phyloP scores from a whole-genome alignment of 2,113 vertebrate species.

The Glaucidium brasilianum region DNA sequence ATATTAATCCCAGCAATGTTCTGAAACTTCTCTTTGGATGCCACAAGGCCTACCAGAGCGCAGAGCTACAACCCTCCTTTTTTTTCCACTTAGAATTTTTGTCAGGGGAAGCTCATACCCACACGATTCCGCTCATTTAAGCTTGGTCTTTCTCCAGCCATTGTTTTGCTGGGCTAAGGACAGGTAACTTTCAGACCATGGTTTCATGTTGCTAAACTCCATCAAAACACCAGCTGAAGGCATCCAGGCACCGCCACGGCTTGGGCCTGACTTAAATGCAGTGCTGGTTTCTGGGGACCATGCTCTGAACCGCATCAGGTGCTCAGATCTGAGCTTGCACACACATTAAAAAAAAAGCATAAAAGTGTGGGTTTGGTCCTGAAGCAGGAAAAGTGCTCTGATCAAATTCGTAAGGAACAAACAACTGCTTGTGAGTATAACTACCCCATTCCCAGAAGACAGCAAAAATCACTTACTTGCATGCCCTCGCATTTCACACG shows the following conservation, averaged over 20 bases:
- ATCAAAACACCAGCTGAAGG: neutral
- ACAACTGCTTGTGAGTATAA: neutral
- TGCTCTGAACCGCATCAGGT: too few relatives aligned
- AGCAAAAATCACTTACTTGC: neutral
- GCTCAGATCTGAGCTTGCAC: too few relatives aligned
- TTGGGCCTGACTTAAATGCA: neutral
- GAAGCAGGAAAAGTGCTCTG: neutral
- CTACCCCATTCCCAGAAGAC: too few relatives aligned
- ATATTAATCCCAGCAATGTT: neutral
- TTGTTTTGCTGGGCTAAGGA: neutral
- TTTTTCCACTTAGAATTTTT: too few relatives aligned
- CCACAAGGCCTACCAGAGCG: neutral
- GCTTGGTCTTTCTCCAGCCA: neutral
- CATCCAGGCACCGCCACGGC: neutral
- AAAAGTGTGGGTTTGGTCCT: neutral
- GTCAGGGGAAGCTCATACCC: neutral
- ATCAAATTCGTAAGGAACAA: neutral
- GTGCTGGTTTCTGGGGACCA: neutral
- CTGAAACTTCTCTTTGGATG: too few relatives aligned
- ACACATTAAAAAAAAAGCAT: too few relatives aligned
- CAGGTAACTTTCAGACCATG: neutral
- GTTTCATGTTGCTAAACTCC: neutral
- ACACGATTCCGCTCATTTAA: neutral
- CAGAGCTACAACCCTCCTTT: neutral
- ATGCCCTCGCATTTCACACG: fast-evolving